These are phyloP conservation scores for Dendrocopos noguchii DNA, from an alignment of 2,113 vertebrate species.

Conservation along the genomic window DNA sequence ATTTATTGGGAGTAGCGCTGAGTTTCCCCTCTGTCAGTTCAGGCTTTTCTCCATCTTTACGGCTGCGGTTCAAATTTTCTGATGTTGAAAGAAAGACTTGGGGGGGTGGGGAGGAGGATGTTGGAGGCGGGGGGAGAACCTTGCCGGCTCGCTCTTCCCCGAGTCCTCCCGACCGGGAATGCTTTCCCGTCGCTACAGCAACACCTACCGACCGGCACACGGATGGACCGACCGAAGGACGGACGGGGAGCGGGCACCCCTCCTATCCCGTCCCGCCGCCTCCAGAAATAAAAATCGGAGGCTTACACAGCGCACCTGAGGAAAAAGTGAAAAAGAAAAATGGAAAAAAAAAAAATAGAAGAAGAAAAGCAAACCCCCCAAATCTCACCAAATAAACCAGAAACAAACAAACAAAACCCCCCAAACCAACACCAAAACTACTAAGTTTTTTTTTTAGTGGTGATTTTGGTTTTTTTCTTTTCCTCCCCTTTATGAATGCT, in stretches of 20 bases:
- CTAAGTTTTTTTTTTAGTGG: background rate
- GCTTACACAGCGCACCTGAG: background rate
- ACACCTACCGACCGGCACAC: constrained; percentile 53
- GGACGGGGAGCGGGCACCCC: background rate
- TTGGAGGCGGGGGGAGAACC: background rate
- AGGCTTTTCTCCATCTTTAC: background rate
- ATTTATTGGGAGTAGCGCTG: background rate
- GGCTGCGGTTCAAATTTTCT: background rate
- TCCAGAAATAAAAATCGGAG: background rate
- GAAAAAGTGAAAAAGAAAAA: background rate
- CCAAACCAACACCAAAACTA: background rate
- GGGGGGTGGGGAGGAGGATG: background rate
- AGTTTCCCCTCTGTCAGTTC: background rate
- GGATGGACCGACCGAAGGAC: background rate
- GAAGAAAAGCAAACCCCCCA: background rate
- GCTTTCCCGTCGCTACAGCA: constrained; percentile 63
- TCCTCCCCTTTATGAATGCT: background rate
- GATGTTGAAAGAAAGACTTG: background rate
- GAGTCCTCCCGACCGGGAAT: background rate
- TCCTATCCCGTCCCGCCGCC: background rate
- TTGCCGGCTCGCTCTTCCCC: background rate
- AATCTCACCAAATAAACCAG: background rate
- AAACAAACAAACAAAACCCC: too few relatives aligned
- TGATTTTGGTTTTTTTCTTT: background rate
- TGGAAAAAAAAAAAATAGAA: rapidly evolving